phyloP scores from a whole-genome alignment of 1,140 invertebrate species.

The Proales similis region DNA sequence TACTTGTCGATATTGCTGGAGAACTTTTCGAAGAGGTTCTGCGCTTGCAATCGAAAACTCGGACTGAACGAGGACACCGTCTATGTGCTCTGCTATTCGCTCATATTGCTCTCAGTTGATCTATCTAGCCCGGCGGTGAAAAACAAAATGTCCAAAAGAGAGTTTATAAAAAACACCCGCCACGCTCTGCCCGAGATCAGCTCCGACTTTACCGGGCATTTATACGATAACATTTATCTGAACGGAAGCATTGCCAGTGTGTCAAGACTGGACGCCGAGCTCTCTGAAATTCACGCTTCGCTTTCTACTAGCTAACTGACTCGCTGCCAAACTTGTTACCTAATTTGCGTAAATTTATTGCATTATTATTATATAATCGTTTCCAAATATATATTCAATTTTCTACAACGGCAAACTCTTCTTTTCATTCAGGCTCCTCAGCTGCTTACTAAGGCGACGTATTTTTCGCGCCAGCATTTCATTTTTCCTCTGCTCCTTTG shows the following conservation, averaged over 20 bases:
- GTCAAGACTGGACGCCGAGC: neutral
- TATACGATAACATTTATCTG: conserved; percentile 58
- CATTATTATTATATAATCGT: too few species aligned
- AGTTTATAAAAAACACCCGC: conserved; percentile 58
- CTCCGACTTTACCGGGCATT: conserved; percentile 56
- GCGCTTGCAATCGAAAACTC: conserved; percentile 55
- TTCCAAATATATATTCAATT: too few species aligned
- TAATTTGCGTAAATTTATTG: too few species aligned
- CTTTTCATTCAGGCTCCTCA: too few species aligned
- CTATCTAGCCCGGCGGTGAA: conserved; percentile 57
- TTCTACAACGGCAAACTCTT: too few species aligned
- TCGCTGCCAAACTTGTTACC: too few species aligned
- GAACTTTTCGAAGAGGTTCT: conserved; percentile 56
- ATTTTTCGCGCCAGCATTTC: too few species aligned
- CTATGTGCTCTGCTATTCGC: conserved; percentile 57
- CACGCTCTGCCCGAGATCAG: conserved; percentile 50
- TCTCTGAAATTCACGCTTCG: too few species aligned
- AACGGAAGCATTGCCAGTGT: conserved; percentile 53
- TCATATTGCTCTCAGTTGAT: conserved; percentile 58
- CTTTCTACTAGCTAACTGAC: too few species aligned
- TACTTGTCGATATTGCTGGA: conserved; percentile 55
- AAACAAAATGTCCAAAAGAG: conserved; percentile 60
- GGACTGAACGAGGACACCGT: conserved; percentile 55
- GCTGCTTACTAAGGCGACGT: too few species aligned
- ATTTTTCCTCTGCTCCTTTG: too few species aligned